phyloP scores from a whole-genome alignment of 1,140 invertebrate genomes.

The Latrodectus geometricus region DNA sequence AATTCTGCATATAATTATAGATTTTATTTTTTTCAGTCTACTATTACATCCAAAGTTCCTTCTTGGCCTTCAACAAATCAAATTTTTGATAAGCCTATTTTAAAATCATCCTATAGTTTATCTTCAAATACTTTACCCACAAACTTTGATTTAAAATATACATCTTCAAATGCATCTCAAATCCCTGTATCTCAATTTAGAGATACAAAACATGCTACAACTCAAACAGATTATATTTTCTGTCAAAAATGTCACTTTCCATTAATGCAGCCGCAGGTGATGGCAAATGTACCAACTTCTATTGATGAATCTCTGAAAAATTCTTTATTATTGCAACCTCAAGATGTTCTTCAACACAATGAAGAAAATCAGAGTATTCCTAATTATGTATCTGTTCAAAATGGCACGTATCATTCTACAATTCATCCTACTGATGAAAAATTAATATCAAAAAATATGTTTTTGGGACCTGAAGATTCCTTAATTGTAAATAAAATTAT shows the following conservation, averaged over 20 bases:
- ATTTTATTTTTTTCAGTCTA: neutral
- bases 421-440: no score
- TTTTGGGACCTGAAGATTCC: no score
- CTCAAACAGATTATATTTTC: constrained; percentile 39
- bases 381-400: no score
- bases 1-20: neutral
- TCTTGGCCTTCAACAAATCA: neutral
- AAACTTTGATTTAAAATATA: neutral
- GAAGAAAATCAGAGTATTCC: no score
- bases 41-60: constrained; percentile 8
- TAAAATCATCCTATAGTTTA: neutral
- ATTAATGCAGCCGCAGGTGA: constrained; percentile 1
- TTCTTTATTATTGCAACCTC: no score
- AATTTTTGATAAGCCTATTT: constrained; percentile 3
- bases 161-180: neutral
- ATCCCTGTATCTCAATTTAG: neutral
- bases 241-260: constrained; percentile 42
- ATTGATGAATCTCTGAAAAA: no score
- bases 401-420: no score
- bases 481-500: no score
- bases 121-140: neutral
- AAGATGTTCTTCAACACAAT: no score
- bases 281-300: no score
- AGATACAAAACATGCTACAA: neutral
- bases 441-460: no score